phyloP scores from a whole-genome alignment of 2,888 invertebrate species.

The Rhagonycha lutea region DNA sequence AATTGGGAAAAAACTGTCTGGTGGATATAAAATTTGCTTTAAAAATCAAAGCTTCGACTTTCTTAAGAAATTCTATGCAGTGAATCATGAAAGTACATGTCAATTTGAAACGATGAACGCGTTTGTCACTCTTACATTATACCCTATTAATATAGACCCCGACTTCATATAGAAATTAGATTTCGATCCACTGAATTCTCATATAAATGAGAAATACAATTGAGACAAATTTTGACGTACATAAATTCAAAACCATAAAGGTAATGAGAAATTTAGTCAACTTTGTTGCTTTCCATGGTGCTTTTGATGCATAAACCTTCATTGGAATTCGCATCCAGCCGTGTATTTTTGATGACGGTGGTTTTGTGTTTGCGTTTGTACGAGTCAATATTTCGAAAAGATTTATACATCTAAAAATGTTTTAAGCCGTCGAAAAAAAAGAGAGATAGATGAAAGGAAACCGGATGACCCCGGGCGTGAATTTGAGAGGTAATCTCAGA shows the following conservation, averaged over 20 bases:
- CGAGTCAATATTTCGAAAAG: constrained; percentile 27
- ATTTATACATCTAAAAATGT: constrained; percentile 39
- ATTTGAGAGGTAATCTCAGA: constrained; percentile 42
- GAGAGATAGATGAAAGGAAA: constrained; percentile 32
- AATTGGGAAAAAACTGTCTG: background rate
- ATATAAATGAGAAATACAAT: constrained; percentile 1
- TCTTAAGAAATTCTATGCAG: constrained; percentile 25
- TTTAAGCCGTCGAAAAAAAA: constrained; percentile 36
- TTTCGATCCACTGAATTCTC: constrained; percentile 21
- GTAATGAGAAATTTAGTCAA: background rate
- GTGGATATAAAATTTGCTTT: constrained; percentile 11
- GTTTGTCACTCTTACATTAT: constrained; percentile 30
- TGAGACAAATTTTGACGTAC: background rate
- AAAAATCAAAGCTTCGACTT: constrained; percentile 20
- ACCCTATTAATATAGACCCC: constrained; percentile 32
- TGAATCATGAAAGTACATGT: constrained; percentile 34
- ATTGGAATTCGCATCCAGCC: constrained; percentile 31
- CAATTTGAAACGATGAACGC: constrained; percentile 32
- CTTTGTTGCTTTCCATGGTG: background rate
- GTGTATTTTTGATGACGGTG: constrained; percentile 6
- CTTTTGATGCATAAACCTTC: background rate
- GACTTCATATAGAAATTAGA: constrained; percentile 24
- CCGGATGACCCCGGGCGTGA: constrained; percentile 41
- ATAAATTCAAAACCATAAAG: background rate
- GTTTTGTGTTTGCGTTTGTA: constrained; percentile 10